Conservation (phyloP, 2,113 vertebrate species). For the Ranitomeya variabilis region DNA sequence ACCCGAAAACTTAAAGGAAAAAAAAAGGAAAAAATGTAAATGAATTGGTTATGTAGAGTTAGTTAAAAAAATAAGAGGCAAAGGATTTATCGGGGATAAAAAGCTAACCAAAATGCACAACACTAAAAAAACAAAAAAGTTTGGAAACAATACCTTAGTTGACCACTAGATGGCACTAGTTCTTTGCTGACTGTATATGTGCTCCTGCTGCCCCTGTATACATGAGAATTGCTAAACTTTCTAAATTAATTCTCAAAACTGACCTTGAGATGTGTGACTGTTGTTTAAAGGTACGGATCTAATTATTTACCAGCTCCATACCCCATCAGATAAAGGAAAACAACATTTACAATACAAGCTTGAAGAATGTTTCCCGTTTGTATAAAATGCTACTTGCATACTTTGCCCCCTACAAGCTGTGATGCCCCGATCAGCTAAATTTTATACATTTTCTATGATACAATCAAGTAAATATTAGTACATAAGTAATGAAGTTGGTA, state of each 20-base stretch:
- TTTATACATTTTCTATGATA: not conserved
- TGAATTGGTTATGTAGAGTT: too few relatives aligned
- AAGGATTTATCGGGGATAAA: too few relatives aligned
- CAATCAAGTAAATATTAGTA: not conserved
- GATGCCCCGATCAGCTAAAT: too few relatives aligned
- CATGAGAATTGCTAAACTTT: not conserved
- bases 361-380: not conserved
- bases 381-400: not conserved
- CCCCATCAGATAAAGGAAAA: not conserved
- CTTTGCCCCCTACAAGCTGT: too few relatives aligned
- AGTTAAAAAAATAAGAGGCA: too few relatives aligned
- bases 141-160: not conserved
- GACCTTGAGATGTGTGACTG: slow-evolving; percentile 12
- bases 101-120: not conserved
- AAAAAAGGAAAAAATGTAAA: too few relatives aligned
- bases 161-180: slow-evolving; percentile 18
- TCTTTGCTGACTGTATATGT: not conserved
- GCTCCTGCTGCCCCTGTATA: too few relatives aligned
- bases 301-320: not conserved
- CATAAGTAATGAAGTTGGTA: not conserved
- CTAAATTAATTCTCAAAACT: slow-evolving; percentile 12
- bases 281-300: not conserved
- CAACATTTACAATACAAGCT: not conserved
- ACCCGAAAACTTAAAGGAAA: too few relatives aligned
- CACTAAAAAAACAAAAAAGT: not conserved